Base-by-base conservation (phyloP, 2,113 vertebrate species). In the Amphiprion ocellaris region DNA sequence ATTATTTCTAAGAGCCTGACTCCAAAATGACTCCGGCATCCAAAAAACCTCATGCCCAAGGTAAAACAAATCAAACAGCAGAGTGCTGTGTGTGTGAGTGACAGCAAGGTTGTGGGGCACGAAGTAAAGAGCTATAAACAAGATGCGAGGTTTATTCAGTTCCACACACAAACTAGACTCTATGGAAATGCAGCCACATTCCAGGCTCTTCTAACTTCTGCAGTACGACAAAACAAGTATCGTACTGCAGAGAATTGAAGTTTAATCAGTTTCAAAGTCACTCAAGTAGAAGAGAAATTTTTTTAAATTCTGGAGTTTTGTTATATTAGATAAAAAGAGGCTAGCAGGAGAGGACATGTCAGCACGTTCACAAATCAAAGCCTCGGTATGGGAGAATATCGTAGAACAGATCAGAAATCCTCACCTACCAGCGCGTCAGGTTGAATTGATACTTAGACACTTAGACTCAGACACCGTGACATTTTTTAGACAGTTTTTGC, bases 361-460 rank as follows among this genome's bases (percentile, higher is more conserved):
- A 47, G 67, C 63, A 30, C 4, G 17, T 30, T 60, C 53, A 23
- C 19, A 52, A 69, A 75, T 87, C 77, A 73, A 66, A 77, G 70
- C 4, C 41, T 39, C 26, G 44, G 4, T 55, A n/a, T 17, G 67
- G 21, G 39, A 44, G 24, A 56, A 37, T 46, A 78, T 61, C 10
- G 1, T 21, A 52, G 47, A 69, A n/a, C 47, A 63, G 3, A 62
- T 77, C 74, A 59, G 53, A 84, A 62, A 73, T 53, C 7, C 33
- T 81, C 56, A 52, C 58, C 74, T 56, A 17, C 12, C 0, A 7
- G 41, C 44, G 65, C 41, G 21, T 59, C 69, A 26, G 65, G 30
- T 49, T 59, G 52, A 68, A 68, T n/a, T 10, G 17, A 69, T 49
- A 55, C 59, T 41, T 61, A 61, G 58, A 50, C 44, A 12, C 11